Base-by-base conservation (phyloP, 37 sponge, comb jelly and placozoan species). In the Ephydatia muelleri region DNA sequence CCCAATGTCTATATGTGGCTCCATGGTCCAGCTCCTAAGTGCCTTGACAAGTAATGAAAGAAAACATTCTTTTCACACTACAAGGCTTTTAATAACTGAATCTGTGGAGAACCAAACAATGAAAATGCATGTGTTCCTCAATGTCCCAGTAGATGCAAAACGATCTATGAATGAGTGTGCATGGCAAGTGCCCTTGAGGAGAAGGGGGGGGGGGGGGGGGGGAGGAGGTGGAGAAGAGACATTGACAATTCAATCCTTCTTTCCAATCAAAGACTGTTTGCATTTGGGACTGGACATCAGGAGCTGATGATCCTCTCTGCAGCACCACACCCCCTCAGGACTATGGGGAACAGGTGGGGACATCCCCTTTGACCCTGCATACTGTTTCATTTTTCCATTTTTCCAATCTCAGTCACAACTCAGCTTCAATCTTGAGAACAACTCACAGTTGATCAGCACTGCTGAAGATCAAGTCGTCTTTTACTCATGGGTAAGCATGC, bases 271-370 rank as follows among this genome's bases (percentile, higher is more conserved):
- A 93, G 93, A 79, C 70, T 23, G 73, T 95, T 38, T 87, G 85
- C 73, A 77, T 97, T 64, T 97, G 96, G 96, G 92, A 95, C 25
- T 97, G 98, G 98, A 95, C 94, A 21, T 23, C 84, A 14, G 92
- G 88, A 40, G 83, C 81, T 36, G 91, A 95, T 30, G 68, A 23
- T 0, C 94, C 96, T 28, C 43, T 95, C 33, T 85, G 85, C 65
- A 77, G 67, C 6, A 38, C 76, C 35, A 39, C 70, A 28, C 80
- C 93, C 4, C 78, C 67, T 68, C 73, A 80, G 0, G 83, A 91
- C 72, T 68, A 48, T 49, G 79, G 82, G 19, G 40, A 71, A 40
- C 84, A 88, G 84, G 86, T 86, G 36, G 71, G 37, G 29, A 5
- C 21, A 68, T 49, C 29, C 22, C 26, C 31, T 27, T 26, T 31